These are phyloP conservation scores for Diachrysia chrysitis DNA, from an alignment of 2,888 invertebrate species.

Conservation along the genomic window DNA sequence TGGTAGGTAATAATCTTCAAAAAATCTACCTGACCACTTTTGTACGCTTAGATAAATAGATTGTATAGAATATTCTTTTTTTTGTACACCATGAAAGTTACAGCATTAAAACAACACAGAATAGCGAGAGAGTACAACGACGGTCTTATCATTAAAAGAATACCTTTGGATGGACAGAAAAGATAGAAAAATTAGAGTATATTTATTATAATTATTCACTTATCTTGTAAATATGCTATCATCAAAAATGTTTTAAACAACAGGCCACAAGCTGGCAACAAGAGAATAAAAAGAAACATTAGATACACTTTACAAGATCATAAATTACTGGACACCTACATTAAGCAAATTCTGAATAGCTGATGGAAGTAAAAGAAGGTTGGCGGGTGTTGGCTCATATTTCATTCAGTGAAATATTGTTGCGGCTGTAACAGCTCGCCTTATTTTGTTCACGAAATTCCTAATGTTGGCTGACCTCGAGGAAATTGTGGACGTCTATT, in stretches of 20 bases:
- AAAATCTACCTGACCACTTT: too few relatives aligned
- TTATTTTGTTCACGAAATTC: conserved; percentile 37
- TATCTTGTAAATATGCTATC: background rate
- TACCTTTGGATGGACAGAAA: too few relatives aligned
- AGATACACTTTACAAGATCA: conserved; percentile 30
- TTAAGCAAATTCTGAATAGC: conserved; percentile 46
- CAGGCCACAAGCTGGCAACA: background rate
- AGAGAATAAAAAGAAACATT: conserved; percentile 14
- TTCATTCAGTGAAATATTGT: conserved; percentile 57
- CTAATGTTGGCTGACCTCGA: conserved; percentile 32
- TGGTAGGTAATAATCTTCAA: too few relatives aligned
- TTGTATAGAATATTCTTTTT: too few relatives aligned
- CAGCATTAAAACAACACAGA: too few relatives aligned
- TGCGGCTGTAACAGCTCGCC: conserved; percentile 42
- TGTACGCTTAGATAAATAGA: too few relatives aligned
- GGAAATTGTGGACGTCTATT: conserved; percentile 44
- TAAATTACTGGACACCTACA: conserved; percentile 46
- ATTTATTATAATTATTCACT: too few relatives aligned
- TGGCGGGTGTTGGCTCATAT: conserved; percentile 47
- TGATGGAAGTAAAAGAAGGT: conserved; percentile 40
- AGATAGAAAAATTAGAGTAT: too few relatives aligned
- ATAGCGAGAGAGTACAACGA: too few relatives aligned
- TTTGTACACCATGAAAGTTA: too few relatives aligned
- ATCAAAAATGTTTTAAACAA: background rate
- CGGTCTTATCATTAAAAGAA: too few relatives aligned